Evolutionary conservation across 23 tunicate species (phyloP).

Genomic region (Clavelina lepadiformis): DNA sequence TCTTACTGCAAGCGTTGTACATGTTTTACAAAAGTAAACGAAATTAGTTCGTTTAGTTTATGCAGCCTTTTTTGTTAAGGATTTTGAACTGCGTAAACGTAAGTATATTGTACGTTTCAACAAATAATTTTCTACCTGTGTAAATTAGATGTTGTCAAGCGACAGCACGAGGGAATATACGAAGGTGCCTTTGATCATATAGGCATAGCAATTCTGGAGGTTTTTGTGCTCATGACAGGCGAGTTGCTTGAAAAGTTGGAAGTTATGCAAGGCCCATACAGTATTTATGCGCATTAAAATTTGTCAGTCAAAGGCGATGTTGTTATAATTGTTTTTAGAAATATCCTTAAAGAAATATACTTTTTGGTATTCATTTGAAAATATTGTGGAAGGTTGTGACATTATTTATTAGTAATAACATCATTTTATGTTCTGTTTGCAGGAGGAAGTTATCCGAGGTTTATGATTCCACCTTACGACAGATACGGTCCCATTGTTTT

Average conservation of each 20-base stretch:
- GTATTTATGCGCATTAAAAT: too few species aligned
- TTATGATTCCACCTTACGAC: conserved; percentile 76
- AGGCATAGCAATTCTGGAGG: conserved; percentile 62
- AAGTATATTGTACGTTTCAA: neutral
- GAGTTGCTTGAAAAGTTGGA: too few species aligned
- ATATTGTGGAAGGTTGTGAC: too few species aligned
- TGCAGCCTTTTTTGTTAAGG: neutral
- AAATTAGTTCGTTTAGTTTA: neutral
- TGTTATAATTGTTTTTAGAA: too few species aligned
- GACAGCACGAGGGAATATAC: conserved; percentile 54
- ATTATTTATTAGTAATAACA: too few species aligned
- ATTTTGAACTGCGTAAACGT: too few species aligned
- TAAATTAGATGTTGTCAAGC: conserved; percentile 22
- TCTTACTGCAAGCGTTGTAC: too few species aligned
- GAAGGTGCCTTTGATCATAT: conserved; percentile 57
- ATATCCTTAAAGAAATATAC: too few species aligned
- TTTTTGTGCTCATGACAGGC: conserved; percentile 86
- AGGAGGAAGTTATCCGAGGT: conserved; percentile 87
- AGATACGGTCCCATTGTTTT: conserved; percentile 28
- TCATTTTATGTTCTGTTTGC: neutral
- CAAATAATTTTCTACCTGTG: neutral
- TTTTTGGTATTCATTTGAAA: too few species aligned
- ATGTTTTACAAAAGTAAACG: neutral
- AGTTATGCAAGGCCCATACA: too few species aligned
- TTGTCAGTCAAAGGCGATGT: too few species aligned